Conservation (phyloP, 1,140 invertebrate species). For the Brachionus angularis region DNA sequence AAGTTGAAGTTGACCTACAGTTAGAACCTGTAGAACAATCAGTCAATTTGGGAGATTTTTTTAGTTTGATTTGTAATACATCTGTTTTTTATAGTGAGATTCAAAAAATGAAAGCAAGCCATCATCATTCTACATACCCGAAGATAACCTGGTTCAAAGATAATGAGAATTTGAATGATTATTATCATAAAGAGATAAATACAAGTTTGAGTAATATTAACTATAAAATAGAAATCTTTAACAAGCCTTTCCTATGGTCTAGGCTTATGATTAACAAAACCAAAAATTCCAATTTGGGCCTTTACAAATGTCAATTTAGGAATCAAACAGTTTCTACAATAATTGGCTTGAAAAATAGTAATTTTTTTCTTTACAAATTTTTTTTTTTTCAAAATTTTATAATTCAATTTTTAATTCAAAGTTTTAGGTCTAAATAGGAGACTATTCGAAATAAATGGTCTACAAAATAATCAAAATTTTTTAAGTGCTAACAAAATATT, state of each 20-base stretch:
- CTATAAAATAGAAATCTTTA: conserved; percentile 12
- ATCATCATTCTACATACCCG: neutral
- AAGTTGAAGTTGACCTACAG: conserved; percentile 15
- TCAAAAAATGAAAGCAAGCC: too few relatives aligned
- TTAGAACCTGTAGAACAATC: neutral
- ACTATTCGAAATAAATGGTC: too few relatives aligned
- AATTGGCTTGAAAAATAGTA: conserved; percentile 8
- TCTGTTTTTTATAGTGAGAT: neutral
- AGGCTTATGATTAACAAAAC: conserved; percentile 3
- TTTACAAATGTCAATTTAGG: conserved; percentile 9
- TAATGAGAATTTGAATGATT: neutral
- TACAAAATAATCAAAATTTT: too few relatives aligned
- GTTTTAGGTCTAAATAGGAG: too few relatives aligned
- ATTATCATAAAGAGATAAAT: neutral
- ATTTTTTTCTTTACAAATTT: too few relatives aligned
- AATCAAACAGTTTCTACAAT: neutral
- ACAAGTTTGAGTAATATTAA: neutral
- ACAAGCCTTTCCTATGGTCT: neutral
- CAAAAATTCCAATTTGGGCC: neutral
- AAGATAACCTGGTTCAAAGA: conserved; percentile 11
- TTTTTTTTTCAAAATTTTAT: too few relatives aligned
- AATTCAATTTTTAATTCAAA: too few relatives aligned
- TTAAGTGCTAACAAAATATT: too few relatives aligned
- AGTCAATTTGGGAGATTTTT: conserved; percentile 14
- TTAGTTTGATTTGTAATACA: neutral